Evolutionary conservation across 2,888 invertebrate species (phyloP).

Genomic region (Sympetrum striolatum): DNA sequence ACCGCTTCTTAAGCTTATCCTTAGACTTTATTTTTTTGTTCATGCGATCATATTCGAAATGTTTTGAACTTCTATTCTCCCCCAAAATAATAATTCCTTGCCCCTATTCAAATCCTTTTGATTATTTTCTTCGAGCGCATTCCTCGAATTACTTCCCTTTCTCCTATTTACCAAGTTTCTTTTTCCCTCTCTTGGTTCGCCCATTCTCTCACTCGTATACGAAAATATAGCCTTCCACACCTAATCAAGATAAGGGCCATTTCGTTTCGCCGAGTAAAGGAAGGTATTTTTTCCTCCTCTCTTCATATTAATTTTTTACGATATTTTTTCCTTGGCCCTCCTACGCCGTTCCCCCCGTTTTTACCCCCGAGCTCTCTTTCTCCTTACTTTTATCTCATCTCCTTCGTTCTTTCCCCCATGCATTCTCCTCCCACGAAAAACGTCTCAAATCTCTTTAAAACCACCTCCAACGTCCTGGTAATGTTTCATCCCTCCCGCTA

Average conservation of each 20-base stretch:
- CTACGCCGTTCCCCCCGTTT: background rate
- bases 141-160: too few species aligned
- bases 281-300: background rate
- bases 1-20: too few species aligned
- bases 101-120: too few species aligned
- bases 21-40: too few species aligned
- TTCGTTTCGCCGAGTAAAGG: conserved; percentile 10
- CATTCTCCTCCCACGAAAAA: background rate
- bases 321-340: background rate
- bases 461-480: background rate
- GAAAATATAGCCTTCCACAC: background rate
- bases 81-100: too few species aligned
- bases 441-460: background rate
- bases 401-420: background rate
- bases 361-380: background rate
- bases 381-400: background rate
- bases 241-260: background rate
- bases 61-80: too few species aligned
- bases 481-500: background rate
- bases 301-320: conserved; percentile 1
- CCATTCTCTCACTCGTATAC: background rate
- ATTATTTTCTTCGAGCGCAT: too few species aligned
- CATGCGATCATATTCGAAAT: too few species aligned
- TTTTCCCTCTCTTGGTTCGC: background rate
- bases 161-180: background rate